Evolutionary conservation across 2,888 invertebrate species (phyloP).

Genomic region (Drosophila rellima): DNA sequence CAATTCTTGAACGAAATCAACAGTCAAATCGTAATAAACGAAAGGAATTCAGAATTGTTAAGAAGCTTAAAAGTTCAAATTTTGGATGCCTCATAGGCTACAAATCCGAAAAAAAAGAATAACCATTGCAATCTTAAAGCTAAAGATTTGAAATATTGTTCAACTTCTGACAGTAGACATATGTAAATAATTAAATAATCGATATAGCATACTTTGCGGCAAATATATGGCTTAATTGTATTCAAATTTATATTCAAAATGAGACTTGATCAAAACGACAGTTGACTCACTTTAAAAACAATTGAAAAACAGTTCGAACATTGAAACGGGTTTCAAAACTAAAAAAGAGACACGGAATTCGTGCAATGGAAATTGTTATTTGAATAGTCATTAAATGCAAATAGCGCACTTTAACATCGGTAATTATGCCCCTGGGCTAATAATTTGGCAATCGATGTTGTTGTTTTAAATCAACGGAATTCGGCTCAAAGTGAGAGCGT

Average conservation of each 20-base stretch:
- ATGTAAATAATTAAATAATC: no score
- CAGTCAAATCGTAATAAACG: no score
- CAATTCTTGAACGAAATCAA: no score
- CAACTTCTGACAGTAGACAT: no score
- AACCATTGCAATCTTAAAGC: no score
- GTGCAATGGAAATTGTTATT: conserved; percentile 19
- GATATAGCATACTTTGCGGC: conserved; percentile 39
- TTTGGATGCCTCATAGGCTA: no score
- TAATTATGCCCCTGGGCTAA: conserved; percentile 30
- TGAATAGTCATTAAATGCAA: conserved; percentile 3
- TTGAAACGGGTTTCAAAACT: conserved; percentile 10
- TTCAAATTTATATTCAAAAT: neutral
- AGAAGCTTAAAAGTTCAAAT: no score
- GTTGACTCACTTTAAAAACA: neutral
- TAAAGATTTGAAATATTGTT: no score
- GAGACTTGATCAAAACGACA: neutral
- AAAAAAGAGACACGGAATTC: conserved; percentile 14
- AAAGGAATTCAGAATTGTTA: no score
- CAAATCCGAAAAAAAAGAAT: no score
- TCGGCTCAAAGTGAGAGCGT: conserved; percentile 31
- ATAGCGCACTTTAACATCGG: neutral
- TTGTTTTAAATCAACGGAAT: conserved; percentile 1
- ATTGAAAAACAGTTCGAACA: neutral
- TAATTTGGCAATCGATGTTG: conserved; percentile 31
- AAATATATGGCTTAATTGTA: neutral